Conservation (phyloP, 2,888 invertebrate species). For the Ochropacha duplaris region DNA sequence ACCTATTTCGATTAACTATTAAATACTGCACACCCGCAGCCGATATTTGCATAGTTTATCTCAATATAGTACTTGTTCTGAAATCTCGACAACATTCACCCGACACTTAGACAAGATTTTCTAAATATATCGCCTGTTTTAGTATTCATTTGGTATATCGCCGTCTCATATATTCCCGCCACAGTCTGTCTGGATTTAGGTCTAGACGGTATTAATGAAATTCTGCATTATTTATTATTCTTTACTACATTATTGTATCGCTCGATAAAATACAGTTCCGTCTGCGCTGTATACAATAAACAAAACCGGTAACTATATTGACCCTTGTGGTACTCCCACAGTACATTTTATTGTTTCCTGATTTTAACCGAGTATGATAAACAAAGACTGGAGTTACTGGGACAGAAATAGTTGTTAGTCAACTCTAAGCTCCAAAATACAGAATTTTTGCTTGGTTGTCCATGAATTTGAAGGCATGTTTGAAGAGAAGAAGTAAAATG, state of each 20-base stretch:
- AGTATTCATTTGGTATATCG: constrained; percentile 14
- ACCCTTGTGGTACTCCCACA: not conserved
- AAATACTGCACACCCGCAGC: too few species aligned
- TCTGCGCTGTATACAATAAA: not conserved
- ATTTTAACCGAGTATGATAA: too few species aligned
- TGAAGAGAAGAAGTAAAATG: too few species aligned
- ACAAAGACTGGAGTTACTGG: too few species aligned
- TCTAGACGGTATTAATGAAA: constrained; percentile 43
- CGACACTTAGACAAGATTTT: not conserved
- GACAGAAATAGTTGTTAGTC: too few species aligned
- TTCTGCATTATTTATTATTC: constrained; percentile 13
- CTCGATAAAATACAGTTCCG: not conserved
- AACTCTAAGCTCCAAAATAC: too few species aligned
- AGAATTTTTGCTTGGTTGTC: too few species aligned
- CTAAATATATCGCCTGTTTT: constrained; percentile 1
- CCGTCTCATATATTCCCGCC: constrained; percentile 22
- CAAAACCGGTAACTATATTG: not conserved
- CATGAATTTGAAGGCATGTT: too few species aligned
- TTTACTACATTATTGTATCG: constrained; percentile 12
- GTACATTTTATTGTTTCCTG: too few species aligned
- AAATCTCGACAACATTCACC: not conserved
- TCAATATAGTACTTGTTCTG: not conserved
- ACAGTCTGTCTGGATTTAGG: constrained; percentile 40
- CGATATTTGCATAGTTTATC: not conserved
- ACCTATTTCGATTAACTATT: too few species aligned